Base-by-base conservation (phyloP, 2,888 invertebrate species). In the Polylopha cassiicola region DNA sequence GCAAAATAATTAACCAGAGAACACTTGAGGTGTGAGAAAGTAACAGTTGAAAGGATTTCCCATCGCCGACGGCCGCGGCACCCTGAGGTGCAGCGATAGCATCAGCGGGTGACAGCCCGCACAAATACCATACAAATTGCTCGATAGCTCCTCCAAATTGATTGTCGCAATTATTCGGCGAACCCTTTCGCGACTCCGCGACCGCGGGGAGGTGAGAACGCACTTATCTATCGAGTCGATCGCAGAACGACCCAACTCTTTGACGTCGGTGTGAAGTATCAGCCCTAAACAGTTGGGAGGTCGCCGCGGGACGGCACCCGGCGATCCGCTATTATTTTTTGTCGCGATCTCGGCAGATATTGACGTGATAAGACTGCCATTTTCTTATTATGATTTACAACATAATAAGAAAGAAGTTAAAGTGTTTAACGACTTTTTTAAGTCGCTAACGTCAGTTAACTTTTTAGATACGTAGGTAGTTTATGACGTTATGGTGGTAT, bases 101-200 rank as follows among this genome's bases (percentile, higher is more conserved):
- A 84, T 81, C 84, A 74, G 73, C 78, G 76, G 79, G 77, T 75
- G 79, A 79, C 82, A 80, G 73, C 84, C 85, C 84, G 84, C 84
- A 85, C 84, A 81, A 81, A 82, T 76, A 81, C 79, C 80, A 76
- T 81, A 85, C 82, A 82, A 85, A 82, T 82, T 79, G 75, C 62
- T 81, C 85, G 81, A 84, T 82, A 62, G 73, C 79, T 82, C 75
- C 79, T 82, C 66, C 65, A 76, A 70, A 81, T 79, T 80, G 80
- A 85, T 84, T 85, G 84, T 85, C 79, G 84, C 84, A 82, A 84
- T 85, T 82, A 81, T 82, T 82, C 73, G 68, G 69, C 71, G 73
- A 81, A 80, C 81, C 84, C 82, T 82, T 84, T 79, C 73, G 74
- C 75, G 64, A 72, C 53, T 55, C 51, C 55, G 67, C 73, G 73